Percentiles rank a stretch among this genome's conserved stretches.
Evolutionary conservation across 1,140 invertebrate genomes (phyloP).

Genomic region (Rhyzopertha dominica): DNA sequence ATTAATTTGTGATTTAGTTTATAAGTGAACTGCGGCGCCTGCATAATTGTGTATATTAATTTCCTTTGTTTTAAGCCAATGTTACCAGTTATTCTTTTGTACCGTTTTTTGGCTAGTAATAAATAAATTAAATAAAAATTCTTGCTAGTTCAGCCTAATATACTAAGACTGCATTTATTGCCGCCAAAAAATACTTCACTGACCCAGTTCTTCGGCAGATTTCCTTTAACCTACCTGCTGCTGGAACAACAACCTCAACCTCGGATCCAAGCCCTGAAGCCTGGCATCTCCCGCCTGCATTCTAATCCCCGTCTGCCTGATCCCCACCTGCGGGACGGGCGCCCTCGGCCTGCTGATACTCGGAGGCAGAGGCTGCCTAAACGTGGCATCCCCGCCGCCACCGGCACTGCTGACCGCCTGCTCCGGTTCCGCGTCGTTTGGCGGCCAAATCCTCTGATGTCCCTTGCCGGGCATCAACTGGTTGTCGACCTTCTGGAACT

Average conservation of each 20-base stretch:
- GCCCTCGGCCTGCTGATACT: slow-evolving; percentile 48
- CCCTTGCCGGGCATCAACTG: slow-evolving; percentile 32
- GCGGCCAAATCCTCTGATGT: slow-evolving; percentile 39
- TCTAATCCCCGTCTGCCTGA: slow-evolving; percentile 30
- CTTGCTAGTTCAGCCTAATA: too few species aligned
- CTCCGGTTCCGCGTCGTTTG: slow-evolving; percentile 27
- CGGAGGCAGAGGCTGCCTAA: slow-evolving; percentile 56
- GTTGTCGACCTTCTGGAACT: slow-evolving; percentile 41
- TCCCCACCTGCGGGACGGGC: slow-evolving; percentile 21
- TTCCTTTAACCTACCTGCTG: slow-evolving; percentile 45
- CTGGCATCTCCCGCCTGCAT: slow-evolving; percentile 31
- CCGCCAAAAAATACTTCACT: slow-evolving; percentile 7
- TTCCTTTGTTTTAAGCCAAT: too few species aligned
- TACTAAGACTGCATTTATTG: too few species aligned
- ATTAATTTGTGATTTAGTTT: too few species aligned
- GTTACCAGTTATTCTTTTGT: too few species aligned
- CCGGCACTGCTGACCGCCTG: slow-evolving; percentile 18
- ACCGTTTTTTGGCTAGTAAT: too few species aligned
- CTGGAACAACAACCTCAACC: slow-evolving; percentile 49
- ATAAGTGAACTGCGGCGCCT: too few species aligned
- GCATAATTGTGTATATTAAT: too few species aligned
- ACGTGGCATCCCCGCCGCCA: slow-evolving; percentile 48
- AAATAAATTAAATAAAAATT: too few species aligned
- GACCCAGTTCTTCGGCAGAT: background rate
- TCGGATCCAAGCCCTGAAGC: slow-evolving; percentile 49